These are phyloP conservation scores for Pitta sordida DNA, from an alignment of 2,113 vertebrate genomes.

Conservation along the genomic window DNA sequence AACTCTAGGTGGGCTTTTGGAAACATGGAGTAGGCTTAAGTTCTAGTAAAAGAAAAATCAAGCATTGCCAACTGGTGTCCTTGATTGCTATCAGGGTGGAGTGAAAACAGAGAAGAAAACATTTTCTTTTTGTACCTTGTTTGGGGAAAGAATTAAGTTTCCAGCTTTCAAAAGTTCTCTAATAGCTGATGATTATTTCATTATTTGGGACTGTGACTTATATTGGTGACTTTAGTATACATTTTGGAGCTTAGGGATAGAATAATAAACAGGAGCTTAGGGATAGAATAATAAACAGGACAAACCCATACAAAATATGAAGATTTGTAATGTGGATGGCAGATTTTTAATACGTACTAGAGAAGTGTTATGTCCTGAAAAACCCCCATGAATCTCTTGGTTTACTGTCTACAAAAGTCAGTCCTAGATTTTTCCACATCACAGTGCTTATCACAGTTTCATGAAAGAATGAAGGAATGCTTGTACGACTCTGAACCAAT, in stretches of 20 bases:
- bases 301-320: not conserved
- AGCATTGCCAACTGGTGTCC: not conserved
- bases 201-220: not conserved
- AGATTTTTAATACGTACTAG: not conserved
- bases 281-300: not conserved
- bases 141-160: not conserved
- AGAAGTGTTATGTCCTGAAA: not conserved
- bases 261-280: not conserved
- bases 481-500: not conserved
- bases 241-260: not conserved
- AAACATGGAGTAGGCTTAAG: not conserved
- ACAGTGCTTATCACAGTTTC: not conserved
- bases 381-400: not conserved
- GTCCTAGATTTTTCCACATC: not conserved
- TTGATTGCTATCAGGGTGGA: not conserved
- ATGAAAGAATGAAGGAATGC: not conserved
- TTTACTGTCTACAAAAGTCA: not conserved
- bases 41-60: not conserved
- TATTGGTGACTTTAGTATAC: not conserved
- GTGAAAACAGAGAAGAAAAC: constrained; percentile 13
- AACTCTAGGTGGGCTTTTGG: not conserved
- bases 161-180: not conserved
- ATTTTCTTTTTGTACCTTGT: not conserved
- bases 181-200: not conserved
- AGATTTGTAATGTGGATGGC: not conserved